Percentiles rank a stretch among this genome's conserved stretches.
Evolutionary conservation across 2,113 vertebrate species (phyloP).

Genomic region (Hemichromis elongatus): DNA sequence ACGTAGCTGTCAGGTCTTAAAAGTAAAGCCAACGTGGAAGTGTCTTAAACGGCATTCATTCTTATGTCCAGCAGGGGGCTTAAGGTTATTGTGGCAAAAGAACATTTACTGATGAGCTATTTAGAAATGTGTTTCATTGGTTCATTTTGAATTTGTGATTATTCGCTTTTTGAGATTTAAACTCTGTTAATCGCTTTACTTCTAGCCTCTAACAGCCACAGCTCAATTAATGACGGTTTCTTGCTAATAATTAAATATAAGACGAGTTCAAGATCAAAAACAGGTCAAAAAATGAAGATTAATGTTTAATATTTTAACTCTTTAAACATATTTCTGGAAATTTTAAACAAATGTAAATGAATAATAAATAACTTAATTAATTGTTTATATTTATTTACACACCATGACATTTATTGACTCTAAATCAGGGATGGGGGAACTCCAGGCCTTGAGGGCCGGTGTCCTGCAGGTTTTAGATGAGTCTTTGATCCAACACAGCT

Average conservation of each 20-base stretch:
- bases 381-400: neutral
- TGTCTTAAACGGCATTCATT: neutral
- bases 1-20: neutral
- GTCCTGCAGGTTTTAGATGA: no score
- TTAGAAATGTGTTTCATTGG: fast-evolving
- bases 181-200: neutral
- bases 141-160: neutral
- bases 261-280: neutral
- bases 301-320: neutral
- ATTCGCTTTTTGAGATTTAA: neutral
- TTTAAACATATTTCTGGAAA: neutral
- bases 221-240: neutral
- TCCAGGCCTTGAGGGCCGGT: no score
- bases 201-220: neutral
- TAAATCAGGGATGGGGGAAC: no score
- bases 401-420: no score
- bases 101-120: neutral
- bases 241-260: neutral
- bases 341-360: neutral
- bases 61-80: neutral
- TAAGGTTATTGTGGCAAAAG: neutral
- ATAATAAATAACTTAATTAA: neutral
- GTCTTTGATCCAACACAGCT: no score
- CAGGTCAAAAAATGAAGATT: neutral
- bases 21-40: neutral